A percentile compares a stretch with the other conserved stretches of the same genome.
phyloP scores from a whole-genome alignment of 2,888 invertebrate species.

The Cryptophagus acutangulus region DNA sequence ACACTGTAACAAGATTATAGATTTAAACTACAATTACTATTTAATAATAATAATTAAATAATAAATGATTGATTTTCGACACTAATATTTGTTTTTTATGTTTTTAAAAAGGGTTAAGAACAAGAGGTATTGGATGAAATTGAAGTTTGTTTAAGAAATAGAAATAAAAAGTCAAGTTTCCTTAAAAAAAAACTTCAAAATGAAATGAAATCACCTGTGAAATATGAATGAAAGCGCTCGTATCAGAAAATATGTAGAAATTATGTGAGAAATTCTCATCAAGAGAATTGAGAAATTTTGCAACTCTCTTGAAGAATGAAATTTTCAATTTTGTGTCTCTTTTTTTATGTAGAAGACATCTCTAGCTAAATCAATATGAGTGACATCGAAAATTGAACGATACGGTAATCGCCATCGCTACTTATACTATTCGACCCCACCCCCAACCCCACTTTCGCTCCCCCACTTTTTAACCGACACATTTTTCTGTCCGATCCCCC shows the following conservation, averaged over 20 bases:
- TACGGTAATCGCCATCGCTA: no score
- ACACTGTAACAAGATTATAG: constrained; percentile 4
- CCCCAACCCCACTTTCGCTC: no score
- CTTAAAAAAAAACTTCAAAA: constrained; percentile 16
- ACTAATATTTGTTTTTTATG: constrained; percentile 59
- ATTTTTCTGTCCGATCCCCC: background rate
- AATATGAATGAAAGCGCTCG: no score
- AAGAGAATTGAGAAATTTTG: constrained; percentile 41
- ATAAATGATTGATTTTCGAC: constrained; percentile 26
- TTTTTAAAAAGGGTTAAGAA: constrained; percentile 78
- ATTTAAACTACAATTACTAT: background rate
- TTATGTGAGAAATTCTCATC: constrained; percentile 32
- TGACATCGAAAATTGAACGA: no score
- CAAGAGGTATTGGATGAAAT: constrained; percentile 79
- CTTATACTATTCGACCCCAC: no score
- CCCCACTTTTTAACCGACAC: background rate
- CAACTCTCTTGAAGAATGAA: constrained; percentile 44
- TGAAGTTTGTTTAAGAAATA: constrained; percentile 36
- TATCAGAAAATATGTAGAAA: constrained; percentile 27
- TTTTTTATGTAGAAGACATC: constrained; percentile 35
- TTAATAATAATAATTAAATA: constrained; percentile 1
- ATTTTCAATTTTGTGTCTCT: constrained; percentile 27
- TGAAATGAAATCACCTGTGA: constrained; percentile 15
- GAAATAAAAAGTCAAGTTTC: constrained; percentile 23
- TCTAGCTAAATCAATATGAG: constrained; percentile 21